These are phyloP conservation scores for Dendrolimus punctatus DNA, from an alignment of 1,140 invertebrate species.

Conservation along the genomic window DNA sequence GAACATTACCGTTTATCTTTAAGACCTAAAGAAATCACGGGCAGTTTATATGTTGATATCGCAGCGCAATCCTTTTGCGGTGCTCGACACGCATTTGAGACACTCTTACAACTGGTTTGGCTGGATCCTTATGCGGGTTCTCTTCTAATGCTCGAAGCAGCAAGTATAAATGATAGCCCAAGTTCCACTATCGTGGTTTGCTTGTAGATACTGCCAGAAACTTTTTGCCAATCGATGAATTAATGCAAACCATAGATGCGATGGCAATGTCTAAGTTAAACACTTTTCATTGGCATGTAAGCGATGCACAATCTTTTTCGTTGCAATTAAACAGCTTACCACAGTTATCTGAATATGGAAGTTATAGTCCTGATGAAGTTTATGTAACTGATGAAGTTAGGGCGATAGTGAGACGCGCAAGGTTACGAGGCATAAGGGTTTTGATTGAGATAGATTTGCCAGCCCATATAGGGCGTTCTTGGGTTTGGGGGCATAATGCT, in stretches of 20 bases:
- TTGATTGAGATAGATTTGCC: conserved; percentile 83
- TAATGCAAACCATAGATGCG: conserved; percentile 79
- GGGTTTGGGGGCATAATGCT: conserved; percentile 78
- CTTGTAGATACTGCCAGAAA: conserved; percentile 84
- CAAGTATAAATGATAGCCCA: conserved; percentile 72
- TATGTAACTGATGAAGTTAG: conserved; percentile 79
- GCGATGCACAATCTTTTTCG: conserved; percentile 86
- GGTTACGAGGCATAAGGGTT: conserved; percentile 78
- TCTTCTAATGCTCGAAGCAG: conserved; percentile 73
- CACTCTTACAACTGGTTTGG: conserved; percentile 84
- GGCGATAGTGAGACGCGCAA: conserved; percentile 76
- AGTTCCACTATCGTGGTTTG: conserved; percentile 78
- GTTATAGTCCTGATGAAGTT: conserved; percentile 76
- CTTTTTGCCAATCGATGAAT: conserved; percentile 77
- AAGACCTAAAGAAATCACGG: conserved; percentile 63
- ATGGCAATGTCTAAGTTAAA: conserved; percentile 87
- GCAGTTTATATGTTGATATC: conserved; percentile 72
- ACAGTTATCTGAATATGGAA: conserved; percentile 78
- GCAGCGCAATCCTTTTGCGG: conserved; percentile 80
- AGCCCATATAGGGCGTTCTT: conserved; percentile 82
- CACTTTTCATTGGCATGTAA: conserved; percentile 87
- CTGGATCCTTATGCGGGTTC: conserved; percentile 73
- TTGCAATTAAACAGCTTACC: conserved; percentile 78
- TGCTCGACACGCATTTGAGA: conserved; percentile 83
- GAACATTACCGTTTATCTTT: conserved; percentile 80